These are phyloP conservation scores for Aphelenchoides besseyi DNA, from an alignment of 1,140 invertebrate species.

Conservation along the genomic window DNA sequence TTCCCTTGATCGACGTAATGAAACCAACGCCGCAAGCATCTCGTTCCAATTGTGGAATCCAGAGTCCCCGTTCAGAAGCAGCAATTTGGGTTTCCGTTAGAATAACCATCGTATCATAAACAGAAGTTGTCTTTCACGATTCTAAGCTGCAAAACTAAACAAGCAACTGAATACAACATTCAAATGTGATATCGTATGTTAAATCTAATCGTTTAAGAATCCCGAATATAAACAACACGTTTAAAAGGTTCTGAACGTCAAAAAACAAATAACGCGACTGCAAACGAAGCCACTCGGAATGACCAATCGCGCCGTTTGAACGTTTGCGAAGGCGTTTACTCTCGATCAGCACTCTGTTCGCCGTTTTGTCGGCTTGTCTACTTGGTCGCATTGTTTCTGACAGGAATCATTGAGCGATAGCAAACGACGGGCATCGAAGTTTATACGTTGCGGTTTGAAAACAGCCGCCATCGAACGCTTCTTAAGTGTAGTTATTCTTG, in stretches of 20 bases:
- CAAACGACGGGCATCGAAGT: too few relatives aligned
- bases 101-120: slow-evolving; percentile 56
- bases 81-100: slow-evolving; percentile 53
- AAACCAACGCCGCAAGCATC: slow-evolving; percentile 98
- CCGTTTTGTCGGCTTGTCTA: not conserved
- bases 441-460: too few relatives aligned
- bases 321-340: not conserved
- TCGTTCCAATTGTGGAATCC: slow-evolving; percentile 85
- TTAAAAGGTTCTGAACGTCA: not conserved
- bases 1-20: slow-evolving; percentile 93
- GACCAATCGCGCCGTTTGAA: slow-evolving; percentile 2
- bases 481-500: too few relatives aligned
- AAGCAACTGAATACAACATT: not conserved
- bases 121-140: not conserved
- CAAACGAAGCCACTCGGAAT: not conserved
- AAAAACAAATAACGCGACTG: not conserved
- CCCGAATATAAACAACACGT: not conserved
- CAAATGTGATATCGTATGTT: too few relatives aligned
- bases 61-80: slow-evolving; percentile 74
- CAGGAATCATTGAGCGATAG: too few relatives aligned
- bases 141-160: not conserved
- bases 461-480: too few relatives aligned
- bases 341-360: not conserved
- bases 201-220: too few relatives aligned
- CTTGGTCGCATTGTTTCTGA: too few relatives aligned